phyloP scores from a whole-genome alignment of 1,140 invertebrate species.

The Drosophila ercepeae region DNA sequence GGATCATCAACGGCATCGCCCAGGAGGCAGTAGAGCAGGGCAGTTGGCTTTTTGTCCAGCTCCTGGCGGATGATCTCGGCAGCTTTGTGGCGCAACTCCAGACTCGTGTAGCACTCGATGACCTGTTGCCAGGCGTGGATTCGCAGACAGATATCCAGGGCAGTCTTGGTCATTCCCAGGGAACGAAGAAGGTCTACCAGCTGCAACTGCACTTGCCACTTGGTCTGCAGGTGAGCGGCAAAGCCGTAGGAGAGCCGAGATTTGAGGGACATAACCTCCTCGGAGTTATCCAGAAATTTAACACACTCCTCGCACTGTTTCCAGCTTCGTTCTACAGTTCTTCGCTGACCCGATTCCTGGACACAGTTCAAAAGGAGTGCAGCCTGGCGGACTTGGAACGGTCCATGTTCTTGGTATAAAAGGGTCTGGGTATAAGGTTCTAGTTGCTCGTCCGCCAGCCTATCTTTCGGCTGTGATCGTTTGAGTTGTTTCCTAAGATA shows the following conservation, averaged over 20 bases:
- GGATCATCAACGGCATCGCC: conserved; percentile 90
- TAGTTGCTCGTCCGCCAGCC: conserved; percentile 91
- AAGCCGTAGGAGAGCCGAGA: conserved; percentile 86
- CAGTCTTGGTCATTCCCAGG: conserved; percentile 92
- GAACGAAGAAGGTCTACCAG: conserved; percentile 91
- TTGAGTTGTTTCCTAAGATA: conserved; percentile 85
- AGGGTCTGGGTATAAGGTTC: conserved; percentile 90
- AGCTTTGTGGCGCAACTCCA: conserved; percentile 94
- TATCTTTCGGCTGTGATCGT: conserved; percentile 90
- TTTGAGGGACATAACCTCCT: conserved; percentile 22
- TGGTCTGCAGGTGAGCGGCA: conserved; percentile 87
- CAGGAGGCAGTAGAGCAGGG: conserved; percentile 94
- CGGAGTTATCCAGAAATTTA: conserved; percentile 79
- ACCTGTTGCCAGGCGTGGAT: conserved; percentile 96
- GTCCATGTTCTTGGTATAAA: conserved; percentile 87
- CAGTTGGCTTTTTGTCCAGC: conserved; percentile 91
- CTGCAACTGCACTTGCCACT: conserved; percentile 90
- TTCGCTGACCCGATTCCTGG: conserved; percentile 89
- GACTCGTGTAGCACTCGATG: conserved; percentile 93
- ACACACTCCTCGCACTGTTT: conserved; percentile 93
- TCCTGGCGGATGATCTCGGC: conserved; percentile 94
- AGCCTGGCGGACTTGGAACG: conserved; percentile 89
- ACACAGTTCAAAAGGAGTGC: conserved; percentile 90
- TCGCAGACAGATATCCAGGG: conserved; percentile 92
- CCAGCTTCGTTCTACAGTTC: conserved; percentile 94